phyloP scores from a whole-genome alignment of 2,888 invertebrate genomes.

The Mesorhabditis spiculigera region DNA sequence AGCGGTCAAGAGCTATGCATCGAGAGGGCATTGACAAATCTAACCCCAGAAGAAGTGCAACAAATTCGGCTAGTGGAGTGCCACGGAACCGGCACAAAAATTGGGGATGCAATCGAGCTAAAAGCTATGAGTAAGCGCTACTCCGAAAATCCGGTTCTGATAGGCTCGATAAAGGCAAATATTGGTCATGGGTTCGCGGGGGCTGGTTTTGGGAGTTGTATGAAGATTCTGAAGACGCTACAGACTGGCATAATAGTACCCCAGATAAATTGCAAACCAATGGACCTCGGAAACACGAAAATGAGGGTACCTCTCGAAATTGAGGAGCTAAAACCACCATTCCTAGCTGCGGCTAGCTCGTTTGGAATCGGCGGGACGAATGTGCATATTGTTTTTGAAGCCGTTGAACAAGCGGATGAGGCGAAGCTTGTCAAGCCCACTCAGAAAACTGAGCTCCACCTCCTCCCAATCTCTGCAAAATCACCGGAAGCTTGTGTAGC shows the following conservation, averaged over 20 bases:
- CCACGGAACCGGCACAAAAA: conserved; percentile 79
- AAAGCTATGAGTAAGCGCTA: conserved; percentile 31
- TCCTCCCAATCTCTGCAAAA: conserved; percentile 34
- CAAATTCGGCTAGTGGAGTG: conserved; percentile 90
- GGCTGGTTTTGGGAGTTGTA: conserved; percentile 42
- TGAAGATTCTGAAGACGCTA: conserved; percentile 44
- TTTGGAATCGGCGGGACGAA: conserved; percentile 57
- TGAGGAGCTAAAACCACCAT: neutral
- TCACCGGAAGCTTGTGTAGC: conserved; percentile 14
- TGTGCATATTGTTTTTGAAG: conserved; percentile 38
- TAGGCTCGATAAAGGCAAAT: conserved; percentile 51
- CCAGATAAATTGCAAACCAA: conserved; percentile 33
- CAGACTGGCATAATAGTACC: conserved; percentile 37
- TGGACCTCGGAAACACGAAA: conserved; percentile 5
- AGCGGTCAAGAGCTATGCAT: conserved; percentile 48
- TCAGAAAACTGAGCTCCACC: neutral
- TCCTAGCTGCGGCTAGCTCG: conserved; percentile 33
- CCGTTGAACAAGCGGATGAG: neutral
- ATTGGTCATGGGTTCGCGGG: conserved; percentile 53
- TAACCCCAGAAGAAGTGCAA: conserved; percentile 63
- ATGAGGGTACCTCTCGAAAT: neutral
- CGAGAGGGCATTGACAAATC: conserved; percentile 27
- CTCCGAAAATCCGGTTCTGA: conserved; percentile 9
- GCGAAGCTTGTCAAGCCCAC: neutral
- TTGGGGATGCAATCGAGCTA: conserved; percentile 51